Evolutionary conservation across 2,888 invertebrate genomes (phyloP).

Genomic region (Beris chalybata): DNA sequence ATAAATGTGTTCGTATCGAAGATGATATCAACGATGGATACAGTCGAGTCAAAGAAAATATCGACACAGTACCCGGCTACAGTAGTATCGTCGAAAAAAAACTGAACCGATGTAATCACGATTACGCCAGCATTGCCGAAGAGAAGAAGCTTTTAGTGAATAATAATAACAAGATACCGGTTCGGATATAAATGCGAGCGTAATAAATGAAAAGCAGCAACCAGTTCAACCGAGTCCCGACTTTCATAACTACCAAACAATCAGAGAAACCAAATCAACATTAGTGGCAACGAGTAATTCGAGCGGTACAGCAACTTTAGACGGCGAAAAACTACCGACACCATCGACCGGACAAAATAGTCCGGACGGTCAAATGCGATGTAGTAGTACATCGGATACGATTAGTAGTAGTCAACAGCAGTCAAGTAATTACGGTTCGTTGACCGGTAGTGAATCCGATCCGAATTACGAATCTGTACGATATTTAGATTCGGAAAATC

Average conservation of each 20-base stretch:
- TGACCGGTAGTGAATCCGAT: constrained; percentile 78
- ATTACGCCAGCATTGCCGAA: constrained; percentile 55
- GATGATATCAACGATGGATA: constrained; percentile 47
- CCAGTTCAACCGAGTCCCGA: constrained; percentile 20
- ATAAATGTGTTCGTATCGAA: constrained; percentile 44
- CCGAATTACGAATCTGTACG: constrained; percentile 83
- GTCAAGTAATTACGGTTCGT: constrained; percentile 78
- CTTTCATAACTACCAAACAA: constrained; percentile 40
- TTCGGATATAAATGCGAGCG: constrained; percentile 45
- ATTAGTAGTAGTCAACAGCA: constrained; percentile 53
- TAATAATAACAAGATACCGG: constrained; percentile 40
- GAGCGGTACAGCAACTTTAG: constrained; percentile 48
- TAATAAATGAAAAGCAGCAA: constrained; percentile 36
- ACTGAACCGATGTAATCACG: constrained; percentile 39
- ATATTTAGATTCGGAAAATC: constrained; percentile 70
- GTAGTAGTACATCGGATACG: constrained; percentile 45
- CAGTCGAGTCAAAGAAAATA: constrained; percentile 50
- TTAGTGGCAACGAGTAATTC: constrained; percentile 45
- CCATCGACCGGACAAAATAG: constrained; percentile 42
- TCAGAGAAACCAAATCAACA: constrained; percentile 51
- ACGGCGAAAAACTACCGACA: constrained; percentile 41
- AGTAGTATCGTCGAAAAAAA: constrained; percentile 37
- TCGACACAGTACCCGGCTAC: constrained; percentile 35
- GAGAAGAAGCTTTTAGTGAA: constrained; percentile 15
- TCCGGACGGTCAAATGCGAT: constrained; percentile 39